These are phyloP conservation scores for Prionailurus bengalensis DNA, from an alignment of 2,113 vertebrate species.

Conservation along the genomic window DNA sequence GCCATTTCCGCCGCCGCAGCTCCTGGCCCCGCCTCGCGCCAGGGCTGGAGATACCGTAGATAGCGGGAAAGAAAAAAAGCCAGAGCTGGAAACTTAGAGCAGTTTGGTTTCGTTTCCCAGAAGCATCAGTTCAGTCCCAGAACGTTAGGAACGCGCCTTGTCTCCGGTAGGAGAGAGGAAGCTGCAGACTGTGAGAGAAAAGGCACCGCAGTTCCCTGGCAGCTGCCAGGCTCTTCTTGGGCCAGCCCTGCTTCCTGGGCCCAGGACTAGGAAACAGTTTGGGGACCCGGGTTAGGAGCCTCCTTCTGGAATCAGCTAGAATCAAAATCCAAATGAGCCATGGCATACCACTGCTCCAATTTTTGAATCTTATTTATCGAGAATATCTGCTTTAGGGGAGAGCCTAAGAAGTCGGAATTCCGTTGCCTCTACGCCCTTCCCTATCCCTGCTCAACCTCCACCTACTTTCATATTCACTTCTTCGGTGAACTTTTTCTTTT, in stretches of 20 bases:
- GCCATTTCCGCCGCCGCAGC: not conserved
- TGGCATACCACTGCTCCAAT: not conserved
- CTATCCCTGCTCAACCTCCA: not conserved
- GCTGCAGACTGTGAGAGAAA: not conserved
- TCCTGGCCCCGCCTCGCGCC: conserved; percentile 20
- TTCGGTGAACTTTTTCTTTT: not conserved
- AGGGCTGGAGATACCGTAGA: not conserved
- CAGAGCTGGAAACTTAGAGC: not conserved
- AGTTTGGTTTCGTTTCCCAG: conserved; percentile 49
- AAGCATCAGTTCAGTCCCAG: not conserved
- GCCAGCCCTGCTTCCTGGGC: not conserved
- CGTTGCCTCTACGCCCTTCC: no score
- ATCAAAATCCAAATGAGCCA: not conserved
- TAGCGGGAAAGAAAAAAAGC: conserved; percentile 17
- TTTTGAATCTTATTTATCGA: not conserved
- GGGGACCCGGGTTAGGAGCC: not conserved
- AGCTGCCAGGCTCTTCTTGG: no score
- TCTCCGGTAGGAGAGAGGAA: no score
- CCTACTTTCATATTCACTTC: not conserved
- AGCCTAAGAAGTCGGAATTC: no score
- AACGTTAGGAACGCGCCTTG: not conserved
- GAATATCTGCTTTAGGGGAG: not conserved
- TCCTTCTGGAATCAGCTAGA: not conserved
- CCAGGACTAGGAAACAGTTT: not conserved
- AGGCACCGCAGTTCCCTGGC: not conserved